phyloP scores from a whole-genome alignment of 1,140 invertebrate species.

The Neodiprion lecontei region DNA sequence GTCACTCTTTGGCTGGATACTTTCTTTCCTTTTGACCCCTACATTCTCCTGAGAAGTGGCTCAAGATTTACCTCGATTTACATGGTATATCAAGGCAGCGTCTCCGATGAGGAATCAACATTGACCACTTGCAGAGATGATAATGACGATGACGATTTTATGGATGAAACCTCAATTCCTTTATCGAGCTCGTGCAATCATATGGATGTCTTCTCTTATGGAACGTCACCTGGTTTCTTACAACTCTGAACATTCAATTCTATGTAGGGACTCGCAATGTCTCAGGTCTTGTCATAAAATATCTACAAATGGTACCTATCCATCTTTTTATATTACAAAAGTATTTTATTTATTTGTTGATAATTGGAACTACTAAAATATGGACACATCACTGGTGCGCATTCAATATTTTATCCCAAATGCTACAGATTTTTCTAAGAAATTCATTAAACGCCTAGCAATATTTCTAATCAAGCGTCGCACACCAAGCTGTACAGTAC shows the following conservation, averaged over 20 bases:
- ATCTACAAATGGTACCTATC: background rate
- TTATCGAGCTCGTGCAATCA: slow-evolving; percentile 31
- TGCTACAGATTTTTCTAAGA: no score
- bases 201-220: slow-evolving; percentile 46
- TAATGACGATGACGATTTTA: slow-evolving; percentile 47
- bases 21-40: slow-evolving; percentile 87
- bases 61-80: slow-evolving; percentile 56
- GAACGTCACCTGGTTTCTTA: slow-evolving; percentile 48
- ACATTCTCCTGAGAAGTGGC: slow-evolving; percentile 65
- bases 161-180: slow-evolving; percentile 43
- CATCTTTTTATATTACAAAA: background rate
- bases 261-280: background rate
- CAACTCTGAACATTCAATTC: slow-evolving; percentile 27
- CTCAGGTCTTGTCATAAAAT: background rate
- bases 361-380: no score
- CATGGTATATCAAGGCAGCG: slow-evolving; percentile 51
- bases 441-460: no score
- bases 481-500: no score
- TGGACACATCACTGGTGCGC: no score
- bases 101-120: slow-evolving; percentile 26
- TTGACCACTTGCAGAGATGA: slow-evolving; percentile 25
- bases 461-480: no score
- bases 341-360: background rate
- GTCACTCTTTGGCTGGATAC: slow-evolving; percentile 65
- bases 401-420: no score